Base-by-base conservation (phyloP, 2,797 vertebrate genomes). In the Microtus californicus region DNA sequence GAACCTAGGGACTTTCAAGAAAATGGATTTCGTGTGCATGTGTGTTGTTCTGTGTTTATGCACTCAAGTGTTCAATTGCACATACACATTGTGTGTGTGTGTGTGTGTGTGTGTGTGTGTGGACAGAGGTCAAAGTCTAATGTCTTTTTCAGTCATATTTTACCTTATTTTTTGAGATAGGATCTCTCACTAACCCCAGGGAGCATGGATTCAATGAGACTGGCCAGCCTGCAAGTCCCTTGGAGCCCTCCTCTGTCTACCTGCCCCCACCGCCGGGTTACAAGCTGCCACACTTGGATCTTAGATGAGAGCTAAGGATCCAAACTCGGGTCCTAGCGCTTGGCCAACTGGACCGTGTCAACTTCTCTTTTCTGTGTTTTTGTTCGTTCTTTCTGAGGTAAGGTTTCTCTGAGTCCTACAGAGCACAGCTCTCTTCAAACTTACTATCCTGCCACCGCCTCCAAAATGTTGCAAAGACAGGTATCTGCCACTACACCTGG, bases 41-140 rank as follows among this genome's bases (percentile, higher is more conserved):
- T 56, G 23, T 87, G 23, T 17, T 21, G 5, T 34, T n/a, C 40
- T 65, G 59, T 85, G 11, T n/a, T 2, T 85, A 9, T 13, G 31
- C 11, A 48, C 2, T 1, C 1, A 1, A n/a, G 43, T 67, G 61
- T 48, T 65, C 29, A 6, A 5, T 13, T 67, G 43, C 29, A 43
- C 0, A 0, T 14, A 6, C 29, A 2, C 5, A 3, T 37, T 56
- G 4, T 27, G 13, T 29, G 56, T 17, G 31, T 48, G 43, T 48
- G 17, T 14, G 12, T 6, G 12, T 6, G 27, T 21, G 59, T 12
- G 14, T 15, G 7, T 51, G 31, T 67, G 63, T 25, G 3, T 86
- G 34, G 43, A 48, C 31, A 69, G 45, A 67, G 63, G 31, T 51
- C 43, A 69, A 25, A 0, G 34, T 25, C 43, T n/a, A 51, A 40